Evolutionary conservation across 2,113 vertebrate species (phyloP).

Genomic region (Oxygymnocypris stewartii): DNA sequence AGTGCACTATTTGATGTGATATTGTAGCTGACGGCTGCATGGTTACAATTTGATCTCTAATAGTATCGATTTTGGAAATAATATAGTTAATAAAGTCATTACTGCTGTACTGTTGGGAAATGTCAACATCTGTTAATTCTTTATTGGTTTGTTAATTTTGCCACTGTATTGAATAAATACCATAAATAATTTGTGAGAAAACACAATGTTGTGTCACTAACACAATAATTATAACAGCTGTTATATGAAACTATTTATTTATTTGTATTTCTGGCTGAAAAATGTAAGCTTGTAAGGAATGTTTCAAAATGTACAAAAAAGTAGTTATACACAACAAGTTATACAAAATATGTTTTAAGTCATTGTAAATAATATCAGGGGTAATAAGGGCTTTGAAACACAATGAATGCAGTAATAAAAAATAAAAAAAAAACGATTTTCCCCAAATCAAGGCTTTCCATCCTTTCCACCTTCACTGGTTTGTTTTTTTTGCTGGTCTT

Average conservation of each 20-base stretch:
- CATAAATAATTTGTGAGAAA: too few species aligned
- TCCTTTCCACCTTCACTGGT: not conserved
- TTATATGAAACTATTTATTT: not conserved
- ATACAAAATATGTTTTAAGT: not conserved
- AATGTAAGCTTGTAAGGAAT: not conserved
- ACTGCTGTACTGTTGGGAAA: too few species aligned
- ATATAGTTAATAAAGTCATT: too few species aligned
- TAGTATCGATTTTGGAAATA: too few species aligned
- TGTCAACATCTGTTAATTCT: too few species aligned
- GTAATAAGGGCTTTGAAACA: not conserved
- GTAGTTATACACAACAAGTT: not conserved
- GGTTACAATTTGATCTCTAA: too few species aligned
- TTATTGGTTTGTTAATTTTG: too few species aligned
- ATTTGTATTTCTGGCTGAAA: not conserved
- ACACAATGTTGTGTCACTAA: not conserved
- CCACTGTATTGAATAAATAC: too few species aligned
- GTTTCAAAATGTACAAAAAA: not conserved
- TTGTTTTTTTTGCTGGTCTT: not conserved
- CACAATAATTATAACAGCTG: not conserved
- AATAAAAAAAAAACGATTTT: not conserved
- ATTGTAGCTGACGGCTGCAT: too few species aligned
- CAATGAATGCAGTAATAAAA: not conserved
- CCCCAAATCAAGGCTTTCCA: not conserved
- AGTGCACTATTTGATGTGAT: too few species aligned
- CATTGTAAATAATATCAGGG: not conserved